These are phyloP conservation scores for Neelides sp. DNA, from an alignment of 1,140 invertebrate genomes.

Conservation along the genomic window DNA sequence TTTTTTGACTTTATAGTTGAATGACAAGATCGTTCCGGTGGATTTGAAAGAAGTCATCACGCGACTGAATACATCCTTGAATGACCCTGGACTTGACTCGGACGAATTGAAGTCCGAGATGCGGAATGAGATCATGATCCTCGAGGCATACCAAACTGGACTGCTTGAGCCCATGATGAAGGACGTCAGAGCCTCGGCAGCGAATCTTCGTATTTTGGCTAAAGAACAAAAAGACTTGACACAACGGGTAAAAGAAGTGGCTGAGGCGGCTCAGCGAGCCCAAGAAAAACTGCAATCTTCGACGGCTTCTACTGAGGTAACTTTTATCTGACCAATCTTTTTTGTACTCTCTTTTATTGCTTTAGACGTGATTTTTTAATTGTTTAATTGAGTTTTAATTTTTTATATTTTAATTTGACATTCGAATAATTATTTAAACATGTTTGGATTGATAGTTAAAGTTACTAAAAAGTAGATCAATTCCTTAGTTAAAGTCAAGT, in stretches of 20 bases:
- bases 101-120: conserved; percentile 12
- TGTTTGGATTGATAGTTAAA: too few species aligned
- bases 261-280: conserved; percentile 22
- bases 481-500: too few species aligned
- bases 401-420: too few species aligned
- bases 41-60: conserved; percentile 24
- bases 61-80: conserved; percentile 15
- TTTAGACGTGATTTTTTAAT: neutral
- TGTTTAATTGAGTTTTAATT: too few species aligned
- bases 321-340: neutral
- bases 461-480: too few species aligned
- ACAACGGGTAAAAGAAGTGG: conserved; percentile 13
- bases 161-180: conserved; percentile 21
- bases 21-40: conserved; percentile 17
- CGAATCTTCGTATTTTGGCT: conserved; percentile 12
- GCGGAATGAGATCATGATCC: conserved; percentile 14
- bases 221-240: conserved; percentile 23
- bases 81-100: conserved; percentile 6
- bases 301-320: conserved; percentile 13
- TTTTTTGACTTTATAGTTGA: conserved; percentile 12
- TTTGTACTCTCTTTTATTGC: neutral
- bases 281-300: conserved; percentile 18
- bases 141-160: conserved; percentile 15
- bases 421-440: too few species aligned
- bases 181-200: conserved; percentile 13